Evolutionary conservation across 2,888 invertebrate genomes (phyloP).

Genomic region (Agrotis ipsilon): DNA sequence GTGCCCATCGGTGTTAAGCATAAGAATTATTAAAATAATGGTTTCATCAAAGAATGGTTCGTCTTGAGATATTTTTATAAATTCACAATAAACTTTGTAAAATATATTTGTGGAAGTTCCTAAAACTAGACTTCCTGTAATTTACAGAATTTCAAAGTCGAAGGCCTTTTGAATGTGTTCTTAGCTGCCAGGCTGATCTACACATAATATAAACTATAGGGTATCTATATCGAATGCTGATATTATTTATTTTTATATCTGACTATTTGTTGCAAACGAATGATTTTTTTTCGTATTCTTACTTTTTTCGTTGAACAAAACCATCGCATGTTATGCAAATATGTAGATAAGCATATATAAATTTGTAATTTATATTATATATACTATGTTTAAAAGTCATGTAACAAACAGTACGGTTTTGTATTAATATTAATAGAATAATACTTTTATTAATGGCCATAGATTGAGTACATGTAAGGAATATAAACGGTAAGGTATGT

Average conservation of each 20-base stretch:
- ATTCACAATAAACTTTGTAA: not conserved
- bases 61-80: not conserved
- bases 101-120: not conserved
- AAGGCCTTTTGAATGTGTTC: slow-evolving; percentile 45
- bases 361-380: slow-evolving; percentile 29
- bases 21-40: not conserved
- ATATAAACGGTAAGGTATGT: slow-evolving; percentile 43
- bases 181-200: slow-evolving; percentile 51
- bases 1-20: slow-evolving; percentile 1
- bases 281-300: not conserved
- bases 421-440: slow-evolving; percentile 42
- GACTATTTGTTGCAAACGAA: slow-evolving; percentile 36
- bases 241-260: slow-evolving; percentile 36
- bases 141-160: slow-evolving; percentile 38
- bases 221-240: slow-evolving; percentile 35
- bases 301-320: slow-evolving; percentile 44
- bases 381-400: slow-evolving; percentile 44
- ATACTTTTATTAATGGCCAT: slow-evolving; percentile 65
- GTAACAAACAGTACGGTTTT: slow-evolving; percentile 49
- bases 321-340: slow-evolving; percentile 45
- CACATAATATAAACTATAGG: slow-evolving; percentile 21
- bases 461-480: slow-evolving; percentile 63
- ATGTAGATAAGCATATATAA: slow-evolving; percentile 13
- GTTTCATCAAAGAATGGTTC: not conserved
- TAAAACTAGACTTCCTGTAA: not conserved